Evolutionary conservation across 2,113 vertebrate species (phyloP).

Genomic region (Ibidorhyncha struthersii): DNA sequence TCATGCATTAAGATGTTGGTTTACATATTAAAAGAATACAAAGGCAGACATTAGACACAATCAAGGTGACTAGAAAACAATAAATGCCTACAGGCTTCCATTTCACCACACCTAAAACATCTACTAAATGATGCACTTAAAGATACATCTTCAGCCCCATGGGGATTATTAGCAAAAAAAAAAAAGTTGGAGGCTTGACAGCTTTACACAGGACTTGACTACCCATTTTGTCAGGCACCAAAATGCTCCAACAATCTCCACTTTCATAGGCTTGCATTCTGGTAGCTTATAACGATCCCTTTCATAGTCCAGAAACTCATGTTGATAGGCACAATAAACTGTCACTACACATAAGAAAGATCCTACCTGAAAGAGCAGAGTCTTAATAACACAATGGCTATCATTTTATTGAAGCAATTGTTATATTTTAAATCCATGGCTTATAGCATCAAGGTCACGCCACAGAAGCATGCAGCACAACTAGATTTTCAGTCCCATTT

Average conservation of each 20-base stretch:
- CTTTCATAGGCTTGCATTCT: neutral
- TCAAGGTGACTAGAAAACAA: neutral
- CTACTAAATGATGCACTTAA: neutral
- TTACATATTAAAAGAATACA: neutral
- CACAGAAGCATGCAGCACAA: neutral
- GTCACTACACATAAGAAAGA: neutral
- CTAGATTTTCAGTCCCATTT: neutral
- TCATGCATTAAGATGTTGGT: neutral
- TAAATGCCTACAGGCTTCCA: neutral
- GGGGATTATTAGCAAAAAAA: neutral
- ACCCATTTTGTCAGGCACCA: neutral
- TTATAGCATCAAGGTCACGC: neutral
- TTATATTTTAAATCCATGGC: neutral
- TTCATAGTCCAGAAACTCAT: neutral
- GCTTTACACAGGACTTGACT: neutral
- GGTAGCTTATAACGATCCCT: neutral
- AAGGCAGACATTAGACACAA: neutral
- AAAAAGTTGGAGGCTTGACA: neutral
- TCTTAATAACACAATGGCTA: neutral
- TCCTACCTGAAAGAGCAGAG: neutral
- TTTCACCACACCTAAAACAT: neutral
- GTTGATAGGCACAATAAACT: neutral
- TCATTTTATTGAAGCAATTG: neutral
- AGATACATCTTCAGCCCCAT: neutral
- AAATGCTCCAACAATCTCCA: neutral